Base-by-base conservation (phyloP, 2,113 vertebrate species). In the Prolemur simus region DNA sequence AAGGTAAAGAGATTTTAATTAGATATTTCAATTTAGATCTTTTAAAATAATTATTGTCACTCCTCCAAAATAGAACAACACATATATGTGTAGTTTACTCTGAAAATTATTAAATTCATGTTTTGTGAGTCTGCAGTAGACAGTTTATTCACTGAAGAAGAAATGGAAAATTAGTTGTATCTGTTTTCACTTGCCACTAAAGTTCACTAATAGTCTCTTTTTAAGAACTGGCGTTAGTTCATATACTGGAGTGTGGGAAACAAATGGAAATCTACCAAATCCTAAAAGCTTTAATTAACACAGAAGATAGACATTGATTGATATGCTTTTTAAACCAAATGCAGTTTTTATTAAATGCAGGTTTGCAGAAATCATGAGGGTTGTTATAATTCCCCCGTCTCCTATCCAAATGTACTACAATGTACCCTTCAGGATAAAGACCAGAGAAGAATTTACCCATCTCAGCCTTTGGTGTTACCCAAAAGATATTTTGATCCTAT, bases 1-100 rank as follows among this genome's bases (percentile, higher is more conserved):
- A 80, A 86, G 60, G 81, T 56, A 37, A 73, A 89, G 34, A 54
- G 34, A 34, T 66, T 96, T 92, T 94, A 93, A 63, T 91, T 91
- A 66, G 32, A 25, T 71, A 37, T 82, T 94, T 97, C n/a, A 85
- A 25, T 92, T 83, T 66, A 73, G n/a, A 81, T 56, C 18, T 86
- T 66, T 85, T 42, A 39, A 91, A 94, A 90, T 89, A 45, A 76
- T 54, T 56, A 21, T 86, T 91, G 47, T 69, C 25, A 58, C 14
- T 29, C 45, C 11, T 15, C 34, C 68, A 68, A 60, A 90, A 42
- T 13, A 39, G 45, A 83, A 52, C 39, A 54, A 45, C 9, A 9
- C 64, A n/a, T 15, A 27, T 4, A 23, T 82, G 2, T 18, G 2
- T 85, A 39, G 6, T 93, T 88, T 71, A 66, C 37, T 45, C n/a